These are phyloP conservation scores for Poeciliopsis prolifica DNA, from an alignment of 2,113 vertebrate species.

Conservation along the genomic window DNA sequence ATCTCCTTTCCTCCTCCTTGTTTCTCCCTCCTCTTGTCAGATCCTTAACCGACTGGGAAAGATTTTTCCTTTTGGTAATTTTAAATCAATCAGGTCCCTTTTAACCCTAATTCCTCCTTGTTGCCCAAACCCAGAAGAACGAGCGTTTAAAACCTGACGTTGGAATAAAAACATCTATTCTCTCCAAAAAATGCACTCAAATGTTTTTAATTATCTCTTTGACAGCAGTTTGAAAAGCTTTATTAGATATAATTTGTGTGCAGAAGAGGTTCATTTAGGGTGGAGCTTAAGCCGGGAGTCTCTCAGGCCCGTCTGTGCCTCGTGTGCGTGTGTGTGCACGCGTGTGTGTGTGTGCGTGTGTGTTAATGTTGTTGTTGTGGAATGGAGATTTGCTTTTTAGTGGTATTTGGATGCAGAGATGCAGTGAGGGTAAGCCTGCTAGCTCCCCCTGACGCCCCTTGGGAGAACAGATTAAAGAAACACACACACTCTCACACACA, in stretches of 20 bases:
- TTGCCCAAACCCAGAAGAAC: neutral
- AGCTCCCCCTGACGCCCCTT: constrained; percentile 70
- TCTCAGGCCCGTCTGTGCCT: constrained; percentile 48
- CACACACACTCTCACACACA: constrained; percentile 42
- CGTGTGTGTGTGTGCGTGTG: constrained; percentile 20
- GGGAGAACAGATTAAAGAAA: constrained; percentile 73
- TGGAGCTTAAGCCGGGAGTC: constrained; percentile 44
- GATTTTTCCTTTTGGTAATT: neutral
- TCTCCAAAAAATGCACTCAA: neutral
- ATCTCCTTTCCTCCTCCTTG: constrained; percentile 65
- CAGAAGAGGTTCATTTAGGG: constrained; percentile 31
- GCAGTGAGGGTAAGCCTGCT: constrained; percentile 75
- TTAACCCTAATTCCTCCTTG: neutral
- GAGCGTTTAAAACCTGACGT: neutral
- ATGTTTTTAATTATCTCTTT: neutral
- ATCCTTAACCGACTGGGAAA: neutral
- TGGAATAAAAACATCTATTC: neutral
- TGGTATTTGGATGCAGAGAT: constrained; percentile 77
- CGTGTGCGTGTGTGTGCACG: constrained; percentile 20
- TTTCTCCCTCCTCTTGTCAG: constrained; percentile 54
- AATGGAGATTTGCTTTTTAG: constrained; percentile 79
- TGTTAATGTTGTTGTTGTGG: constrained; percentile 61
- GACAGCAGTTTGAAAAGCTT: neutral
- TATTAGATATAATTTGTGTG: constrained; percentile 39
- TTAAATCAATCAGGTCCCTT: neutral